phyloP scores from a whole-genome alignment of 2,888 invertebrate genomes.

The Pristionchus exspectatus region DNA sequence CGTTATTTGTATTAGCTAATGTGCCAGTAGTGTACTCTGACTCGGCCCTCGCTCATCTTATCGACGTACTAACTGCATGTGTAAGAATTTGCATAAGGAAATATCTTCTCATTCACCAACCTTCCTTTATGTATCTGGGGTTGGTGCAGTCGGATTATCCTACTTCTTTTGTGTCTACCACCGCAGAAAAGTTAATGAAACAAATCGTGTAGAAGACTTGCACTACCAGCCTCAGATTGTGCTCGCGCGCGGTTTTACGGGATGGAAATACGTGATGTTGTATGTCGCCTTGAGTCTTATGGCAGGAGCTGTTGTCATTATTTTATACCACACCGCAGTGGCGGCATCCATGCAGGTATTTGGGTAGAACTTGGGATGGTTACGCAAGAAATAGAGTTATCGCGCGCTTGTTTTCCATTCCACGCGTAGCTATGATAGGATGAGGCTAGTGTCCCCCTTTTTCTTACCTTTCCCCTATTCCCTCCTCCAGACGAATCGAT shows the following conservation, averaged over 20 bases:
- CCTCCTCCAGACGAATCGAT: too few species aligned
- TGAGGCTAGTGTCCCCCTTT: too few species aligned
- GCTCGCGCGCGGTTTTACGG: neutral
- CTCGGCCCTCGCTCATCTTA: neutral
- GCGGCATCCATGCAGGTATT: too few species aligned
- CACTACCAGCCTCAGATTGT: neutral
- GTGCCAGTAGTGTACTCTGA: neutral
- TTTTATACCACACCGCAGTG: neutral
- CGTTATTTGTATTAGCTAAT: neutral
- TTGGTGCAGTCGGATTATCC: neutral
- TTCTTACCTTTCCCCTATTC: too few species aligned
- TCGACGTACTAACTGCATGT: neutral
- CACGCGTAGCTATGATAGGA: too few species aligned
- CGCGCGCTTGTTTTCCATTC: too few species aligned
- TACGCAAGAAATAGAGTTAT: too few species aligned
- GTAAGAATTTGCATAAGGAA: neutral
- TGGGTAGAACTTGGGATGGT: too few species aligned
- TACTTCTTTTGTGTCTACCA: neutral
- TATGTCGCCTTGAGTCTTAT: neutral
- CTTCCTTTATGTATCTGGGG: neutral
- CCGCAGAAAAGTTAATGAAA: neutral
- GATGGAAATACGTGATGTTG: neutral
- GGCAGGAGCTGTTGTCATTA: fast-evolving
- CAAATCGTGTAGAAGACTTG: too few species aligned
- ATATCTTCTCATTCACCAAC: too few species aligned